phyloP scores from a whole-genome alignment of 1,140 invertebrate species.

The Cotesia vestalis region DNA sequence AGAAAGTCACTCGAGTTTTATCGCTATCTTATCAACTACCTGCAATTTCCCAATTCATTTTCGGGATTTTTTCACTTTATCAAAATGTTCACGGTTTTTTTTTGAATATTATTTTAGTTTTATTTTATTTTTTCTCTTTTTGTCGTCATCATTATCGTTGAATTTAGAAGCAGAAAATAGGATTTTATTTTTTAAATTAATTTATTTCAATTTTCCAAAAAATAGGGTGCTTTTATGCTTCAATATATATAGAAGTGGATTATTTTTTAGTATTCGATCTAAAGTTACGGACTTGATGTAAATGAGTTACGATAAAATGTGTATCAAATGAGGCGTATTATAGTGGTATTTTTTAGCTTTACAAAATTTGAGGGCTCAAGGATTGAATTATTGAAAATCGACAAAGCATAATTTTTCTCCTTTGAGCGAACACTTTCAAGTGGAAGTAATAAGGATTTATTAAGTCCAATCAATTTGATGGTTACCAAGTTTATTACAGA shows the following conservation, averaged over 20 bases:
- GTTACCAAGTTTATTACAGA: too few species aligned
- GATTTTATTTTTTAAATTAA: not conserved
- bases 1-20: too few species aligned
- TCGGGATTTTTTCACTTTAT: not conserved
- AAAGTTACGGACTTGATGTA: too few species aligned
- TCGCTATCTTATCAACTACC: too few species aligned
- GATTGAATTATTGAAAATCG: constrained; percentile 9
- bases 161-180: too few species aligned
- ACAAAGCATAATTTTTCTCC: constrained; percentile 5
- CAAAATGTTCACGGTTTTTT: not conserved
- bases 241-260: not conserved
- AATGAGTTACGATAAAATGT: too few species aligned
- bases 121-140: not conserved
- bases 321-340: constrained; percentile 1
- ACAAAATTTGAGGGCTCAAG: not conserved
- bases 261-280: not conserved
- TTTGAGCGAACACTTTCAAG: not conserved
- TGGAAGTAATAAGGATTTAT: constrained; percentile 15
- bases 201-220: not conserved
- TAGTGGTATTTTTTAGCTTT: constrained; percentile 9
- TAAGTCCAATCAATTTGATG: not conserved
- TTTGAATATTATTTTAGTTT: not conserved
- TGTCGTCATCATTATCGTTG: too few species aligned
- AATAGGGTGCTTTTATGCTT: not conserved
- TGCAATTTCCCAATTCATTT: not conserved